Base-by-base conservation (phyloP, 92 coral and sea anemone species). In the Siderastrea radians region DNA sequence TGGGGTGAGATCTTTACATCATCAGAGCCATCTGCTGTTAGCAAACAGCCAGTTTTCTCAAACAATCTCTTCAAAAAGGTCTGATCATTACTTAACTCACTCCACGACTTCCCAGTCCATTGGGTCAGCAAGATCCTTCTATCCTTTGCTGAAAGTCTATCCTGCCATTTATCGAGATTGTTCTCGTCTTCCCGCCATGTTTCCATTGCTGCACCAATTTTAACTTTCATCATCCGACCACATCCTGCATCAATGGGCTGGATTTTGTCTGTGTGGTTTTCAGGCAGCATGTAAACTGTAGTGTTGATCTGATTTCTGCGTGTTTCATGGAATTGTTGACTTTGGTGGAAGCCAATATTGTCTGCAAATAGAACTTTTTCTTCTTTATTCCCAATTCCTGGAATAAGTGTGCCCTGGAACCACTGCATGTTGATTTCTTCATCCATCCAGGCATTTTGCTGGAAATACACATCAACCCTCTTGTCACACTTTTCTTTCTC, bases 201-300 rank as follows among this genome's bases (percentile, higher is more conserved):
- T 58, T 91, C 89, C 94, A 87, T 87, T 82, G 74, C 91, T 67
- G 59, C 86, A 19, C 91, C 89, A 75, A 87, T 87, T 70, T 82
- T 91, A 6, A 57, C 78, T 67, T 90, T 74, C 74, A 82, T 70
- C 50, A 57, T 45, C 59, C 73, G 68, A 50, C 94, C 92, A 91
- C 61, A 87, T 74, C 92, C 92, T 55, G 95, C 95, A 84, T 92
- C 92, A 14, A 84, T 89, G 16, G 92, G 85, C 74, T 92, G 95
- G 17, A 88, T 84, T 83, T 92, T 88, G 83, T 92, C 94, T 51
- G 71, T 78, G 15, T 78, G 82, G 5, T 78, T 79, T 47, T 63
- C 82, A 43, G 83, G 85, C 15, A 65, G 87, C 72, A 88, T 69
- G 74, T 92, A 92, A 66, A 88, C 84, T 49, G 65, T 79, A 62